phyloP scores from a whole-genome alignment of 2,113 vertebrate genomes.

The Beaufortia kweichowensis region DNA sequence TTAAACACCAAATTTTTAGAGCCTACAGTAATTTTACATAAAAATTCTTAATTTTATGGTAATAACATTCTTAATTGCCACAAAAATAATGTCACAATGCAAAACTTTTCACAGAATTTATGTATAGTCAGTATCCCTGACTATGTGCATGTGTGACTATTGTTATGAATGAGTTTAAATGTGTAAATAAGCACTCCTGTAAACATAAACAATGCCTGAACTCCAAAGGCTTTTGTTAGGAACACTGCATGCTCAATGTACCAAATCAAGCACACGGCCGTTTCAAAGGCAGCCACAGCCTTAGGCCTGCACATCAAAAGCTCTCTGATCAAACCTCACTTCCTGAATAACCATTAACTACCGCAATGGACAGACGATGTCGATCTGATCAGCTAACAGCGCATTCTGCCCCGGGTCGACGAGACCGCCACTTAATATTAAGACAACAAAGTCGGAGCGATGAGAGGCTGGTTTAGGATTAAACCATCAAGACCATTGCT shows the following conservation, averaged over 20 bases:
- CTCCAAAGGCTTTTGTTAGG: not conserved
- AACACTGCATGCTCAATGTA: slow-evolving; percentile 17
- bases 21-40: too few relatives aligned
- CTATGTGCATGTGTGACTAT: not conserved
- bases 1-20: too few relatives aligned
- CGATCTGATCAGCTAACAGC: not conserved
- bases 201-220: not conserved
- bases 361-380: not conserved
- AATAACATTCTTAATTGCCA: too few relatives aligned
- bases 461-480: slow-evolving; percentile 44
- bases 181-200: not conserved
- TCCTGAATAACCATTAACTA: slow-evolving; percentile 50
- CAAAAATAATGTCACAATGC: too few relatives aligned
- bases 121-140: too few relatives aligned
- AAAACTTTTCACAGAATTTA: too few relatives aligned
- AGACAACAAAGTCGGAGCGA: slow-evolving; percentile 22
- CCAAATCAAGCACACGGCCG: slow-evolving; percentile 13
- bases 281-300: slow-evolving; percentile 52
- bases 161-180: slow-evolving; percentile 21
- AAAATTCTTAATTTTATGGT: too few relatives aligned
- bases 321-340: slow-evolving; percentile 25
- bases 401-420: not conserved
- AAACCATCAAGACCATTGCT: slow-evolving; percentile 13
- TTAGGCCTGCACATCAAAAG: slow-evolving; percentile 43
- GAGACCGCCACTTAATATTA: slow-evolving; percentile 8